phyloP scores from a whole-genome alignment of 2,113 vertebrate genomes.

The Erythrolamprus reginae region DNA sequence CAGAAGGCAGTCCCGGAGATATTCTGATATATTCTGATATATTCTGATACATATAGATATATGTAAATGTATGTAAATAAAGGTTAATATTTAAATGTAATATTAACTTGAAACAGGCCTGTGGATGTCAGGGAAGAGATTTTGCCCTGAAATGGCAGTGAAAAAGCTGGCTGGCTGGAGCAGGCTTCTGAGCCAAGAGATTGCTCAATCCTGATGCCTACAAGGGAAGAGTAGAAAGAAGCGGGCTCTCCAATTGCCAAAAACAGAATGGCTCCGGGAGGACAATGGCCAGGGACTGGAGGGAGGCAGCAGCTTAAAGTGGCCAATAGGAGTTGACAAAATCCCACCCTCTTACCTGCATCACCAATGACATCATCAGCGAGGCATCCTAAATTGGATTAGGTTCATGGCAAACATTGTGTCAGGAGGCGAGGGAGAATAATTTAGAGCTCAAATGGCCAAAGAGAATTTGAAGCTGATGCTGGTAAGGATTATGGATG shows the following conservation, averaged over 20 bases:
- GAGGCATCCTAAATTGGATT: neutral
- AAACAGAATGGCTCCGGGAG: neutral
- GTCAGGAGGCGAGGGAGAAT: neutral
- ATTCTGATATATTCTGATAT: too few relatives aligned
- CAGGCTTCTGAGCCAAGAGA: neutral
- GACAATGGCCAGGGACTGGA: neutral
- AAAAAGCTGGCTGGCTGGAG: neutral
- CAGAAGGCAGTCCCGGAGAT: too few relatives aligned
- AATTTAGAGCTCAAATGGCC: neutral
- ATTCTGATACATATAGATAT: too few relatives aligned
- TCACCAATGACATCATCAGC: neutral
- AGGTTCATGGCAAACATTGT: neutral
- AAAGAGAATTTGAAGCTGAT: neutral
- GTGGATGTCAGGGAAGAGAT: neutral
- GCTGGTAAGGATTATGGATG: neutral
- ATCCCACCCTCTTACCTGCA: neutral
- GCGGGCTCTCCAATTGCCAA: neutral
- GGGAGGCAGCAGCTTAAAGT: neutral
- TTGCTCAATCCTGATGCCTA: neutral
- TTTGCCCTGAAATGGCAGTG: neutral
- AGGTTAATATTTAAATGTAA: neutral
- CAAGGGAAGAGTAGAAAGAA: neutral
- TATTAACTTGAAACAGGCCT: neutral
- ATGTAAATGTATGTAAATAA: neutral
- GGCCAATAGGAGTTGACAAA: neutral